Evolutionary conservation across 2,797 vertebrate genomes (phyloP).

Genomic region (Ctenochaetus hawaiiensis): DNA sequence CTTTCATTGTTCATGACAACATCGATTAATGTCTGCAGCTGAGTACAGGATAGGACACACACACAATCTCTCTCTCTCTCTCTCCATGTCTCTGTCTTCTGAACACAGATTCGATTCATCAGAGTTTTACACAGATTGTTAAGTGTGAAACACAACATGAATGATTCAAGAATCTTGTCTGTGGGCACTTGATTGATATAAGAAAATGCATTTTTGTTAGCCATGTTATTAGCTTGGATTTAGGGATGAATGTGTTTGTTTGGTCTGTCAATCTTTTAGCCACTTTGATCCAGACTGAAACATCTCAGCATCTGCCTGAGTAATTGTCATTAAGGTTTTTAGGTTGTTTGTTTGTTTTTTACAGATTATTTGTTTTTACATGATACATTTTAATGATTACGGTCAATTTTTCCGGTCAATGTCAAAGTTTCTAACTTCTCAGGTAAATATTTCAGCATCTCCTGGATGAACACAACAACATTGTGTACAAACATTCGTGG

Average conservation of each 20-base stretch:
- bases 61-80: neutral
- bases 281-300: neutral
- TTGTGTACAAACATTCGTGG: neutral
- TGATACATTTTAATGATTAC: neutral
- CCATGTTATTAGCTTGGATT: neutral
- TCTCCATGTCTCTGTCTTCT: neutral
- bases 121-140: neutral
- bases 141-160: conserved; percentile 1
- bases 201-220: neutral
- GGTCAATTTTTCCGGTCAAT: neutral
- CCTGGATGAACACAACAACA: neutral
- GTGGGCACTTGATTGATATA: neutral
- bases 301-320: neutral
- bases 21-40: conserved; percentile 47
- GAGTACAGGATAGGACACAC: conserved; percentile 3
- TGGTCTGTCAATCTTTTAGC: neutral
- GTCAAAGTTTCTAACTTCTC: neutral
- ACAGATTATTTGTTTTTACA: neutral
- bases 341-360: neutral
- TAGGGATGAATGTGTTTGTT: neutral
- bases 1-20: conserved; percentile 50
- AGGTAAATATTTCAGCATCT: conserved; percentile 4
- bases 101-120: conserved; percentile 16
- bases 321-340: neutral
- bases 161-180: neutral